Percentiles rank a stretch among this genome's conserved stretches.
phyloP scores from a whole-genome alignment of 2,888 invertebrate genomes.

The Melieria crassipennis region DNA sequence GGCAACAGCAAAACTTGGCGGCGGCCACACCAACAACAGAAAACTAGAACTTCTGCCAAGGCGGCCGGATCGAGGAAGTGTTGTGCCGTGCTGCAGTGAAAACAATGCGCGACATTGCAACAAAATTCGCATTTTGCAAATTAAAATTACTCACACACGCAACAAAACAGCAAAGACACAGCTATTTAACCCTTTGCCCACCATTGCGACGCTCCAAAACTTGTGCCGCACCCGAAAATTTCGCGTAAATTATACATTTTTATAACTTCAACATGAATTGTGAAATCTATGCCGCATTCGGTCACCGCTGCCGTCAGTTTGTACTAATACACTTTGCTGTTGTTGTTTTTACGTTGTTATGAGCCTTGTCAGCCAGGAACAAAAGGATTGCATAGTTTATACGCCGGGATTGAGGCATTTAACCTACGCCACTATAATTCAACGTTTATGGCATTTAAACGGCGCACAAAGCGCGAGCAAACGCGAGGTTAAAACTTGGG shows the following conservation, averaged over 20 bases:
- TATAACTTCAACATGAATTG: constrained; percentile 28
- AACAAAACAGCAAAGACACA: too few relatives aligned
- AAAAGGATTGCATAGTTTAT: constrained; percentile 59
- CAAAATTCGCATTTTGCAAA: too few relatives aligned
- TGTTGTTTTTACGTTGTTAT: neutral
- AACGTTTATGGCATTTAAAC: constrained; percentile 55
- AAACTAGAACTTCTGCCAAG: too few relatives aligned
- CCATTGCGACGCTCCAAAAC: too few relatives aligned
- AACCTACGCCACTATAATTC: constrained; percentile 64
- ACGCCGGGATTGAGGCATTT: constrained; percentile 59
- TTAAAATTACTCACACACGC: too few relatives aligned
- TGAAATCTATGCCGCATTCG: constrained; percentile 19
- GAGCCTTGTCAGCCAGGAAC: constrained; percentile 37
- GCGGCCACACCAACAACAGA: constrained; percentile 1
- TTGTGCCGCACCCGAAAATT: too few relatives aligned
- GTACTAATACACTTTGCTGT: too few relatives aligned
- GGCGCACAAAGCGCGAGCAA: constrained; percentile 48
- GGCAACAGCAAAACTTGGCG: constrained; percentile 14
- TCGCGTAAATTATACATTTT: constrained; percentile 29
- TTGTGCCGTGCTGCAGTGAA: too few relatives aligned
- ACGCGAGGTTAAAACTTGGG: constrained; percentile 38
- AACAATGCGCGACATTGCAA: too few relatives aligned
- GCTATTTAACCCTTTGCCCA: too few relatives aligned
- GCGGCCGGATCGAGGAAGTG: too few relatives aligned
- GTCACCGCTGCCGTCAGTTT: neutral